These are phyloP conservation scores for Protodeltote pygarga DNA, from an alignment of 2,888 invertebrate genomes.

Conservation along the genomic window DNA sequence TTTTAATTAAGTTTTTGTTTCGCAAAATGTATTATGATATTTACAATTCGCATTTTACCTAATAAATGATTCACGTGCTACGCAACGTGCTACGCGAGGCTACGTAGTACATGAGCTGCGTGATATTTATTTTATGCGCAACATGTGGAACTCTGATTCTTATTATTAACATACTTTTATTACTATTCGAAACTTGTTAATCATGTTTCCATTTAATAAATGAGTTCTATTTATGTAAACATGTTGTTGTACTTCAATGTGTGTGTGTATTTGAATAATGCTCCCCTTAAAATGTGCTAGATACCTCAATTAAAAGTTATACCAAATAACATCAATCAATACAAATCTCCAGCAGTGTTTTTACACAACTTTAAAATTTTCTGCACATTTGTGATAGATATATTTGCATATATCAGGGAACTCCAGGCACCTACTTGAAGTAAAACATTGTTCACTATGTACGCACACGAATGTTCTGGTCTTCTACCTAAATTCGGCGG, in stretches of 20 bases:
- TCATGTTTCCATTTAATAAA: too few species aligned
- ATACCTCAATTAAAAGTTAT: background rate
- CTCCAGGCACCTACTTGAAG: background rate
- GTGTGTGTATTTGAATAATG: too few species aligned
- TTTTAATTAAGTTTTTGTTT: background rate
- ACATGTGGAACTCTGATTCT: too few species aligned
- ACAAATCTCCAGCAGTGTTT: constrained; percentile 17
- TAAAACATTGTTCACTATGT: background rate
- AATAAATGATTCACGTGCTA: constrained; percentile 1
- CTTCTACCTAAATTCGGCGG: background rate
- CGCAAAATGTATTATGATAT: background rate
- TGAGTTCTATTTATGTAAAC: too few species aligned
- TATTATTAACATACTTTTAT: too few species aligned
- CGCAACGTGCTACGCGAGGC: constrained; percentile 3
- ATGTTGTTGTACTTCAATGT: too few species aligned
- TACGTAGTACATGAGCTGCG: background rate
- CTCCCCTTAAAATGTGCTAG: too few species aligned
- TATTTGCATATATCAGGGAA: constrained; percentile 36
- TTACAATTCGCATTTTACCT: background rate
- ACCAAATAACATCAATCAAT: constrained; percentile 9
- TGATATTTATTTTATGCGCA: too few species aligned
- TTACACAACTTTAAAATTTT: constrained; percentile 20
- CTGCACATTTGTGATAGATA: constrained; percentile 38
- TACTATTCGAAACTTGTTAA: too few species aligned
- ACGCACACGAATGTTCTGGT: background rate